Conservation (phyloP, 35 echinoderm and acorn worm species). For the Ophiothrix spiculata region DNA sequence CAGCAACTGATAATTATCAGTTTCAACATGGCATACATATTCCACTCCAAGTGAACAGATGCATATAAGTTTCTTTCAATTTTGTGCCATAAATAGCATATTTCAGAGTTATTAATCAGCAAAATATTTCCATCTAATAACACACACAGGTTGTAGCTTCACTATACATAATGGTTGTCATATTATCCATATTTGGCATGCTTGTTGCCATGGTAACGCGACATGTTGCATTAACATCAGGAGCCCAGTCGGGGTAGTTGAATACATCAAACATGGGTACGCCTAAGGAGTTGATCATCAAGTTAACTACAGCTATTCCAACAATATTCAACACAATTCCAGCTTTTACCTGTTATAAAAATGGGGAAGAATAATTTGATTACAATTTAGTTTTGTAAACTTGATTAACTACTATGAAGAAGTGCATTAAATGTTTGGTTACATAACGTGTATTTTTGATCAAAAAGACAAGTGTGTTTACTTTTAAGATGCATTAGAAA, state of each 20-base stretch:
- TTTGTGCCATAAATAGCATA: too few species aligned
- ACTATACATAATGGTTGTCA: neutral
- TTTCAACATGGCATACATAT: too few species aligned
- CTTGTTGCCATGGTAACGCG: neutral
- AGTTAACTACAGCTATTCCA: constrained; percentile 67
- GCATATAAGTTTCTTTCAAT: too few species aligned
- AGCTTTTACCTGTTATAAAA: constrained; percentile 48
- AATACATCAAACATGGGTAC: constrained; percentile 73
- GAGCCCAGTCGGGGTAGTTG: constrained; percentile 77
- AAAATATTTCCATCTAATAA: neutral
- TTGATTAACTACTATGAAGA: too few species aligned
- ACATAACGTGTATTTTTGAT: neutral
- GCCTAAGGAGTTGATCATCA: constrained; percentile 76
- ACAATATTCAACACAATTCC: constrained; percentile 67
- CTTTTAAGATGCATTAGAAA: neutral
- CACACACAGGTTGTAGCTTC: neutral
- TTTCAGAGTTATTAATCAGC: too few species aligned
- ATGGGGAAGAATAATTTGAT: too few species aligned
- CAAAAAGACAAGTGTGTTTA: neutral
- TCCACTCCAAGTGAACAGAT: too few species aligned
- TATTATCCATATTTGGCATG: too few species aligned
- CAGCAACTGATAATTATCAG: too few species aligned
- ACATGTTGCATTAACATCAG: neutral
- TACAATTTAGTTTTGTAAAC: too few species aligned
- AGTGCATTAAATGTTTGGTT: too few species aligned